phyloP scores from a whole-genome alignment of 2,888 invertebrate species.

The Xanthorhoe designata region DNA sequence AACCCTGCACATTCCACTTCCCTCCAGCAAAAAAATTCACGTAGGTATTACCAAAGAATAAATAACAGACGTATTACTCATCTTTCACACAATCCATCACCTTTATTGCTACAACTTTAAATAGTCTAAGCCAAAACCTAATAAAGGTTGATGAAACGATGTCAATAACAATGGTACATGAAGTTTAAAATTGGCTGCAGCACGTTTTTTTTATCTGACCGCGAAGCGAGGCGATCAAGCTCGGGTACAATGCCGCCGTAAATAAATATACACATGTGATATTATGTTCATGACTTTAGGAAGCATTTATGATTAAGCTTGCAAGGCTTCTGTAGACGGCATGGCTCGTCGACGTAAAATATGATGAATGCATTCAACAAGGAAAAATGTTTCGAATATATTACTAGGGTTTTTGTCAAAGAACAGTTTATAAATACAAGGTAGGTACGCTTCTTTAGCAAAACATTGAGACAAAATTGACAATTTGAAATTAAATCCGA shows the following conservation, averaged over 20 bases:
- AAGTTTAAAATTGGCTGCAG: constrained; percentile 33
- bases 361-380: neutral
- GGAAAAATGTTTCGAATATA: neutral
- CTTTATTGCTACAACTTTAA: neutral
- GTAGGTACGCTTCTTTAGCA: too few relatives aligned
- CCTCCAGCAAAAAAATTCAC: too few relatives aligned
- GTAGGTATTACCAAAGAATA: too few relatives aligned
- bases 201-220: constrained; percentile 36
- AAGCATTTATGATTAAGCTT: constrained; percentile 37
- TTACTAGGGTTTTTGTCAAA: too few relatives aligned
- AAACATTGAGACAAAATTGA: too few relatives aligned
- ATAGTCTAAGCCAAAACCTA: constrained; percentile 30
- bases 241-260: constrained; percentile 31
- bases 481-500: too few relatives aligned
- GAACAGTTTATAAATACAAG: too few relatives aligned
- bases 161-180: constrained; percentile 38
- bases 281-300: constrained; percentile 38
- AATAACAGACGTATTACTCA: neutral
- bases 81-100: too few relatives aligned
- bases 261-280: constrained; percentile 3
- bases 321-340: constrained; percentile 24
- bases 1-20: too few relatives aligned
- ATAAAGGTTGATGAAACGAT: constrained; percentile 38
- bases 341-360: neutral
- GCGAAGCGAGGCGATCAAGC: constrained; percentile 35